phyloP scores from a whole-genome alignment of 2,797 vertebrate species.

The Peromyscus aztecus region DNA sequence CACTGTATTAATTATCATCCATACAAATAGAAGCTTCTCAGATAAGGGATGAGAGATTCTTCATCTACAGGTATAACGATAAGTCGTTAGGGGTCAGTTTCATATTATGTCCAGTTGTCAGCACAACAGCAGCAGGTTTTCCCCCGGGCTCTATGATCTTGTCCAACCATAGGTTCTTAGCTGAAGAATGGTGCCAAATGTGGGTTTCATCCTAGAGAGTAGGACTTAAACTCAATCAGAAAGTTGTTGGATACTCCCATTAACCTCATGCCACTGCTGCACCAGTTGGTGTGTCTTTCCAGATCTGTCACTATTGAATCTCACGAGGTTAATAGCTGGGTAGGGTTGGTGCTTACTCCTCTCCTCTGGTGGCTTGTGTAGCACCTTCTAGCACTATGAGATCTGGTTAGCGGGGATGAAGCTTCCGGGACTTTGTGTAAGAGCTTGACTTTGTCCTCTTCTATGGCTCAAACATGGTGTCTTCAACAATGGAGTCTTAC shows the following conservation, averaged over 20 bases:
- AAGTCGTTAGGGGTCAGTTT: not conserved
- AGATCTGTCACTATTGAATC: not conserved
- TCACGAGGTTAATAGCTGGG: not conserved
- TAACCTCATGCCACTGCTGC: not conserved
- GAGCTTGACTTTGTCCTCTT: not conserved
- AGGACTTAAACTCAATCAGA: not conserved
- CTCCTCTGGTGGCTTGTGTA: not conserved
- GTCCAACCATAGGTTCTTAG: not conserved
- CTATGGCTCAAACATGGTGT: not conserved
- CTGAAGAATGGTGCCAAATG: not conserved
- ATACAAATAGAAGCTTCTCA: not conserved
- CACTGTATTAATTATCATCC: not conserved
- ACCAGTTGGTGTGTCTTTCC: not conserved
- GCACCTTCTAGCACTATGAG: not conserved
- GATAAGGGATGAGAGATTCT: not conserved
- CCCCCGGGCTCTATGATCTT: not conserved
- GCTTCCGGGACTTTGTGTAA: too few species aligned
- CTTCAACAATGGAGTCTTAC: not conserved
- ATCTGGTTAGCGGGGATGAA: too few species aligned
- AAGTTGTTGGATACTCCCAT: not conserved
- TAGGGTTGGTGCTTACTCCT: not conserved
- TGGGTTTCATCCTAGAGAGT: not conserved
- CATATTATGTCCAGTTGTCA: not conserved
- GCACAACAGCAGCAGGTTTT: not conserved
- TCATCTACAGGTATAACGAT: not conserved